A percentile compares a stretch with the other conserved stretches of the same genome.
phyloP scores from a whole-genome alignment of 2,888 invertebrate genomes.

The Slavum lentiscoides region DNA sequence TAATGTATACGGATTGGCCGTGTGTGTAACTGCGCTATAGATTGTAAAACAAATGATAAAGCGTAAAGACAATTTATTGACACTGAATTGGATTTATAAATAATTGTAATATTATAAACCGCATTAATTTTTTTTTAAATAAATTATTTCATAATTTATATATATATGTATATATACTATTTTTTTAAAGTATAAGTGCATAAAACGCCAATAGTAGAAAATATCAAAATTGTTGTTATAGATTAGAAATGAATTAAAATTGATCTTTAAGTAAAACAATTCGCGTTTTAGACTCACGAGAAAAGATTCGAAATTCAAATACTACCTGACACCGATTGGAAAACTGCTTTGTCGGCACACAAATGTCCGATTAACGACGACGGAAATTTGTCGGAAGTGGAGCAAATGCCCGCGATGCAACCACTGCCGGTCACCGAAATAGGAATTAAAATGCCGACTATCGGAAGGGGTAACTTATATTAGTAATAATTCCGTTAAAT shows the following conservation, averaged over 20 bases:
- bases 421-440: conserved; percentile 35
- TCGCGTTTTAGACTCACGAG: conserved; percentile 29
- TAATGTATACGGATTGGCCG: no score
- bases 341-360: conserved; percentile 21
- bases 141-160: no score
- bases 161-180: no score
- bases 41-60: no score
- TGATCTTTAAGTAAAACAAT: not conserved
- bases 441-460: conserved; percentile 28
- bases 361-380: conserved; percentile 23
- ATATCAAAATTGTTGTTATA: no score
- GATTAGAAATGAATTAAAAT: not conserved
- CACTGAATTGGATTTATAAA: no score
- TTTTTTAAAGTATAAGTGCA: no score
- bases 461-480: conserved; percentile 24
- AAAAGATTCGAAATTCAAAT: conserved; percentile 40
- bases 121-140: no score
- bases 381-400: not conserved
- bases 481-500: not conserved
- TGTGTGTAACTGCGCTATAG: no score
- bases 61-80: no score
- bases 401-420: conserved; percentile 42
- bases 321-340: conserved; percentile 29
- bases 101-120: no score
- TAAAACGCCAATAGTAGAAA: no score